These are phyloP conservation scores for Botrylloides violaceus DNA, from an alignment of 23 tunicate genomes.

Conservation along the genomic window DNA sequence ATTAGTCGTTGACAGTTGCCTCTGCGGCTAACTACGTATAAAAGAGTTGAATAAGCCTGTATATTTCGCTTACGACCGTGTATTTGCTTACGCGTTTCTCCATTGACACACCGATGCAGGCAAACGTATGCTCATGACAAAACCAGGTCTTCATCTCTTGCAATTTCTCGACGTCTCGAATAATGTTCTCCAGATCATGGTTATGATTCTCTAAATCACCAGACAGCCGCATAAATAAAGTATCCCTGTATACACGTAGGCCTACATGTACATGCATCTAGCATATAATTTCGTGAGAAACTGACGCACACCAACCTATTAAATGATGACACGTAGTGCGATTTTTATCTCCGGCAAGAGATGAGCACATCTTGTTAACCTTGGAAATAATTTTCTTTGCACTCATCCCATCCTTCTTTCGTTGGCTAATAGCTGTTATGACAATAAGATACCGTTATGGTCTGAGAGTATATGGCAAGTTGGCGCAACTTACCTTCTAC, in stretches of 20 bases:
- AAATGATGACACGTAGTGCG: background rate
- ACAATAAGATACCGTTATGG: background rate
- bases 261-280: background rate
- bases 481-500: slow-evolving; percentile 3
- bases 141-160: background rate
- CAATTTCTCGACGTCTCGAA: background rate
- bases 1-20: too few relatives aligned
- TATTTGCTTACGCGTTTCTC: too few relatives aligned
- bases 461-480: background rate
- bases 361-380: background rate
- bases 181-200: background rate
- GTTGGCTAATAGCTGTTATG: background rate
- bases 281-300: background rate
- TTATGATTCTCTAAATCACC: background rate
- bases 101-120: background rate
- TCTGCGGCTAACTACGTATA: too few relatives aligned
- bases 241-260: background rate
- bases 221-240: too few relatives aligned
- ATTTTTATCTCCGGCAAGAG: background rate
- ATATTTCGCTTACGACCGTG: too few relatives aligned
- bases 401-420: background rate
- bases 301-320: background rate
- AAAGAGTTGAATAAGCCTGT: too few relatives aligned
- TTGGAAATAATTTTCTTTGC: background rate
- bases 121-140: background rate